phyloP scores from a whole-genome alignment of 2,113 vertebrate species.

The Perca fluviatilis region DNA sequence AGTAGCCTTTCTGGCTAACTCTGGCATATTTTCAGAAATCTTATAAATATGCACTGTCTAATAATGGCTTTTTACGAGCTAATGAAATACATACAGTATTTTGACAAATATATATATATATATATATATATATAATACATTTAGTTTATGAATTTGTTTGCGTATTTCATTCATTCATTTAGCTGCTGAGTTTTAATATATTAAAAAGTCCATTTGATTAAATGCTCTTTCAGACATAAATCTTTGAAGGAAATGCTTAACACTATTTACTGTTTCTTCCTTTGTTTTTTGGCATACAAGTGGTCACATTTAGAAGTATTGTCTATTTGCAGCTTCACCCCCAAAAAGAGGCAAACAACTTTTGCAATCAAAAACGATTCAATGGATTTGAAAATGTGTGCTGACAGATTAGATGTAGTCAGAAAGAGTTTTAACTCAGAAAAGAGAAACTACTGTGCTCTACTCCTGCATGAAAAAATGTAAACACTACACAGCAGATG shows the following conservation, averaged over 20 bases:
- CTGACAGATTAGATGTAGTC: slow-evolving; percentile 13
- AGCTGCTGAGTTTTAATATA: neutral
- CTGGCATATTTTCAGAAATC: no score
- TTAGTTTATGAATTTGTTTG: no score
- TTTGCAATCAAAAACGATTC: neutral
- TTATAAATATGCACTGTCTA: no score
- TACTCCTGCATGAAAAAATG: slow-evolving; percentile 14
- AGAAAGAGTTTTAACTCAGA: neutral
- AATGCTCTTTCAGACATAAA: neutral
- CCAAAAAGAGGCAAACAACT: neutral
- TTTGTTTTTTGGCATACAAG: neutral
- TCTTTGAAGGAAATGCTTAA: neutral
- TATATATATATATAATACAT: no score
- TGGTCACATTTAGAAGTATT: neutral
- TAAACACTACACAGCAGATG: slow-evolving; percentile 25
- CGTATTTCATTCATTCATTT: neutral
- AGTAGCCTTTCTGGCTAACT: no score
- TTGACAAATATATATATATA: no score
- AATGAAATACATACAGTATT: no score
- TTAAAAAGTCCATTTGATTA: neutral
- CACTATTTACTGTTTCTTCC: neutral
- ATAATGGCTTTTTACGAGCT: no score
- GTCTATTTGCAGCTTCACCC: neutral
- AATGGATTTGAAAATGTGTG: slow-evolving; percentile 2
- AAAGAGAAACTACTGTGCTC: neutral